Conservation (phyloP, 1,140 invertebrate species). For the Leptinotarsa lineolata region DNA sequence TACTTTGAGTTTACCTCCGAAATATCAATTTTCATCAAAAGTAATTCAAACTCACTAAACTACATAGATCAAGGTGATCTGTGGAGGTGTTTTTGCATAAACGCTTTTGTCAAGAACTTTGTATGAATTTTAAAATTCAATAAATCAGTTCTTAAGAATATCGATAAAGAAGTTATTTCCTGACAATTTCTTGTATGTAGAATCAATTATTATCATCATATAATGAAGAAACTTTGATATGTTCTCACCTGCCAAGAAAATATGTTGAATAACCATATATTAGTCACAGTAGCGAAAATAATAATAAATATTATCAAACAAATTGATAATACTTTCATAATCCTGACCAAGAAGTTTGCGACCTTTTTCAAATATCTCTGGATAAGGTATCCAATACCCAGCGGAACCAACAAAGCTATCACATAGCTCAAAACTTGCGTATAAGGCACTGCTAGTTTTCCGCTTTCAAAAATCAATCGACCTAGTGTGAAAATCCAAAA, state of each 20-base stretch:
- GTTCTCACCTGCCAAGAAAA: slow-evolving; percentile 82
- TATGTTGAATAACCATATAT: slow-evolving; percentile 87
- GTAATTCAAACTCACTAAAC: too few relatives aligned
- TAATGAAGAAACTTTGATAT: too few relatives aligned
- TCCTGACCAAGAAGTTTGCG: slow-evolving; percentile 71
- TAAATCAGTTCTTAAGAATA: too few relatives aligned
- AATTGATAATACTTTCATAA: slow-evolving; percentile 84
- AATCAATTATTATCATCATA: too few relatives aligned
- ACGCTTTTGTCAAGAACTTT: too few relatives aligned
- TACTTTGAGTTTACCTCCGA: too few relatives aligned
- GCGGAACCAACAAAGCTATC: slow-evolving; percentile 76
- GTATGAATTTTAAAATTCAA: too few relatives aligned
- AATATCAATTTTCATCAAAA: too few relatives aligned
- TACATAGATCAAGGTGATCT: too few relatives aligned
- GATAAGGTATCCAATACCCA: slow-evolving; percentile 78
- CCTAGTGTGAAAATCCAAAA: slow-evolving; percentile 94
- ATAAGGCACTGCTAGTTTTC: slow-evolving; percentile 77
- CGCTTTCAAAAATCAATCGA: slow-evolving; percentile 65
- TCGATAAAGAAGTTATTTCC: too few relatives aligned
- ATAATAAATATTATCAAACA: slow-evolving; percentile 86
- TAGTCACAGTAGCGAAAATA: slow-evolving; percentile 86
- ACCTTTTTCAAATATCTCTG: slow-evolving; percentile 70
- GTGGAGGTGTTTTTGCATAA: too few relatives aligned
- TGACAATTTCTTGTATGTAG: too few relatives aligned
- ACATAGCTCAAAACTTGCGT: slow-evolving; percentile 76